These are phyloP conservation scores for Neotoxoptera formosana DNA, from an alignment of 1,140 invertebrate genomes.

Conservation along the genomic window DNA sequence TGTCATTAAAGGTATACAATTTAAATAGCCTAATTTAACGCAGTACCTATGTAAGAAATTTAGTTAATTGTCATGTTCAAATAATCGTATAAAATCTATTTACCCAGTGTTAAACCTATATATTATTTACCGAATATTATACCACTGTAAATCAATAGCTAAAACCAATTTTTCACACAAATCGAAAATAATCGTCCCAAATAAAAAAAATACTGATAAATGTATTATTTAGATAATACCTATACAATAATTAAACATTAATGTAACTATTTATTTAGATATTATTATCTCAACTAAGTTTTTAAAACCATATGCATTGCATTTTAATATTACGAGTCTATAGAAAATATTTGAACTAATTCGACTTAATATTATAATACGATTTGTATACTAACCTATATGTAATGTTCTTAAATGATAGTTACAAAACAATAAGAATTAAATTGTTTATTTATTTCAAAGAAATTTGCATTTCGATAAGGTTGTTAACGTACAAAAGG, in stretches of 20 bases:
- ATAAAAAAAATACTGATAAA: not conserved
- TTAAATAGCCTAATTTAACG: not conserved
- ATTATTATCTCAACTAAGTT: not conserved
- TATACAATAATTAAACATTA: no score
- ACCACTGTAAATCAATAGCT: no score
- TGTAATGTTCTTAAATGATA: not conserved
- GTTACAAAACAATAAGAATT: not conserved
- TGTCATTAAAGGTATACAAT: not conserved
- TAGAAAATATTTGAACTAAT: not conserved
- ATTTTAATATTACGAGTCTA: not conserved
- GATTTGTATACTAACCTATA: not conserved
- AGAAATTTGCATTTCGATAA: slow-evolving; percentile 17
- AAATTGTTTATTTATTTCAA: not conserved
- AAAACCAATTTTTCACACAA: no score
- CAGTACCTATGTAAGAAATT: not conserved
- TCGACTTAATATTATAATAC: not conserved
- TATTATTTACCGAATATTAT: not conserved
- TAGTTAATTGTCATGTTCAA: no score
- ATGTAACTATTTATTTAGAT: no score
- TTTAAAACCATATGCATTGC: not conserved
- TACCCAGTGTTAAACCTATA: not conserved
- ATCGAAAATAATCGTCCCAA: no score
- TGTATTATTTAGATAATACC: no score
- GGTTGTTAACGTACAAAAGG: not conserved
- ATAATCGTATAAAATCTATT: not conserved